These are phyloP conservation scores for Notoglanidium macrostoma DNA, from an alignment of 2,797 vertebrate species.

Conservation along the genomic window DNA sequence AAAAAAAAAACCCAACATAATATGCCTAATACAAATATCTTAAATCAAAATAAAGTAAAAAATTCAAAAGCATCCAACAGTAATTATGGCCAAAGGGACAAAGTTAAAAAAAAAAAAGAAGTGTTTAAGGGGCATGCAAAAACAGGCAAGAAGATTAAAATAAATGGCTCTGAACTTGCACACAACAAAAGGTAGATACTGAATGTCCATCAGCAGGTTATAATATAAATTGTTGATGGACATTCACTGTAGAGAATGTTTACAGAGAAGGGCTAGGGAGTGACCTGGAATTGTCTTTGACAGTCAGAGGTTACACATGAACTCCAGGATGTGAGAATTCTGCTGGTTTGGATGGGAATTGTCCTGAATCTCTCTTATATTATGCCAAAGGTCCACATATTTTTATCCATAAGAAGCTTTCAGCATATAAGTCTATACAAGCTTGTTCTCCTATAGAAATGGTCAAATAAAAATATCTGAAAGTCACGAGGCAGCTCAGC, in stretches of 20 bases:
- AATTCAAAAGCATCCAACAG: background rate
- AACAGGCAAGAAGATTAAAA: background rate
- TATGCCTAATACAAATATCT: background rate
- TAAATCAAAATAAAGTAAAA: background rate
- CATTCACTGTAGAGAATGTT: too few species aligned
- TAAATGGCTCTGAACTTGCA: background rate
- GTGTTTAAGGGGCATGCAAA: background rate
- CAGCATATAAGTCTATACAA: background rate
- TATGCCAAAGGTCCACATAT: background rate
- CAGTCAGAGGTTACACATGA: background rate
- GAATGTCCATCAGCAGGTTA: background rate
- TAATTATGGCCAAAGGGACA: background rate
- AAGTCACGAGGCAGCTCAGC: background rate
- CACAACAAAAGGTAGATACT: background rate
- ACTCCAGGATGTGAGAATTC: background rate
- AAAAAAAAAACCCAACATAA: background rate
- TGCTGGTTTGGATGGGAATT: background rate
- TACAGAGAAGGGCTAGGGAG: background rate
- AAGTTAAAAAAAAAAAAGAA: background rate
- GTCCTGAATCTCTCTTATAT: background rate
- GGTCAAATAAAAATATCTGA: background rate
- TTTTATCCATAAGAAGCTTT: background rate
- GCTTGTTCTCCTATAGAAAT: too few species aligned
- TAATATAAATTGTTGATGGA: too few species aligned
- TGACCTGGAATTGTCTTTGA: background rate